Evolutionary conservation across 2,888 invertebrate species (phyloP).

Genomic region (Leptarthrus brevirostris): DNA sequence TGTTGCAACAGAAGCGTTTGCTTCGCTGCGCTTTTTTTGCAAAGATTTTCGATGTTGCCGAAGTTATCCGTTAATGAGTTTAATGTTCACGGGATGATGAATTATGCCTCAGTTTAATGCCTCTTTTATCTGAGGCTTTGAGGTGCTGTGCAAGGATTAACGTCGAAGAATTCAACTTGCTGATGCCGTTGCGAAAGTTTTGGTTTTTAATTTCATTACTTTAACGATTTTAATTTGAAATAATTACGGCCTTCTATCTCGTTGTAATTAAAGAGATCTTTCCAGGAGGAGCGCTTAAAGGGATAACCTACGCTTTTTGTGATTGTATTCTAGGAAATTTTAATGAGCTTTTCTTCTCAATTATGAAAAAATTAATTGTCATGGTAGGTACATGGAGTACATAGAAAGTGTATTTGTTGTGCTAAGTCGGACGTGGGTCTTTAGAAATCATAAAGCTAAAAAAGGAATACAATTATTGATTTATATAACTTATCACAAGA

Average conservation of each 20-base stretch:
- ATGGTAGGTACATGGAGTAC: too few relatives aligned
- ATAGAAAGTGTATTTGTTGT: too few relatives aligned
- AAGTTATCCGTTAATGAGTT: conserved; percentile 22
- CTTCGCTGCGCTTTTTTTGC: neutral
- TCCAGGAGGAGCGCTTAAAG: neutral
- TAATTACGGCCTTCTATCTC: conserved; percentile 8
- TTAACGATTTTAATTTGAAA: conserved; percentile 23
- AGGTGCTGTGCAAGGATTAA: conserved; percentile 3
- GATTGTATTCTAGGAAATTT: too few relatives aligned
- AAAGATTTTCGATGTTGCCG: neutral
- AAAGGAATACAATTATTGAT: too few relatives aligned
- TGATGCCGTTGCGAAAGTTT: neutral
- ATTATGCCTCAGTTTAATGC: conserved; percentile 24
- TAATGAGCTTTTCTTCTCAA: neutral
- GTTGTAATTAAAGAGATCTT: neutral
- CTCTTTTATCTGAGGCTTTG: conserved; percentile 3
- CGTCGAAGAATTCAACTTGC: neutral
- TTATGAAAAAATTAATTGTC: too few relatives aligned
- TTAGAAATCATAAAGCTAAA: too few relatives aligned
- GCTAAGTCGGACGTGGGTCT: too few relatives aligned
- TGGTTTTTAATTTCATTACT: conserved; percentile 29
- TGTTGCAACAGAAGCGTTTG: neutral
- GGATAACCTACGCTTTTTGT: too few relatives aligned
- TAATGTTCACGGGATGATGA: conserved; percentile 3
- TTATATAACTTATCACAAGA: too few relatives aligned